Evolutionary conservation across 2,888 invertebrate genomes (phyloP).

Genomic region (Sthenelais limicola): DNA sequence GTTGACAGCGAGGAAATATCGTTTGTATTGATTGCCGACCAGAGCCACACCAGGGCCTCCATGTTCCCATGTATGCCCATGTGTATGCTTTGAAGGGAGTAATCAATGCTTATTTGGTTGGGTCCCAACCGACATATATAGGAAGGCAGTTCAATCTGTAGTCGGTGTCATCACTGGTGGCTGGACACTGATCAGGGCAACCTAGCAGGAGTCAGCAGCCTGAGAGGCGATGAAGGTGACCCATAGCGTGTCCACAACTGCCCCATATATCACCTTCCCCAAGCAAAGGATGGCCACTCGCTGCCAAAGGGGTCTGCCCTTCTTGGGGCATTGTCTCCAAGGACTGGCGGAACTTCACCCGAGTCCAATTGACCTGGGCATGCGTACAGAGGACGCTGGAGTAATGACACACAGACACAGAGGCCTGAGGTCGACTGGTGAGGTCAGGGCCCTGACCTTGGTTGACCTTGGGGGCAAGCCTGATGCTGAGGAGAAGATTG

Average conservation of each 20-base stretch:
- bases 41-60: background rate
- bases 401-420: constrained; percentile 36
- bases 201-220: constrained; percentile 17
- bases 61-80: too few relatives aligned
- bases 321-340: constrained; percentile 31
- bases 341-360: constrained; percentile 27
- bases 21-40: constrained; percentile 30
- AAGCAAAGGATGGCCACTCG: constrained; percentile 1
- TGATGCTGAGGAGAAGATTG: constrained; percentile 35
- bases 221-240: constrained; percentile 13
- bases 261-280: constrained; percentile 22
- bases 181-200: background rate
- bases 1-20: constrained; percentile 37
- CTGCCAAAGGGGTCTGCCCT: background rate
- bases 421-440: constrained; percentile 1
- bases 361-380: constrained; percentile 21
- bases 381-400: constrained; percentile 17
- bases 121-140: background rate
- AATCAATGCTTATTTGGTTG: constrained; percentile 35
- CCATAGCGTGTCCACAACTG: constrained; percentile 34
- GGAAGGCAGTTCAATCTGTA: constrained; percentile 3
- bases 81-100: background rate
- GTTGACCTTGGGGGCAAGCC: constrained; percentile 11
- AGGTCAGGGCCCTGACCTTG: constrained; percentile 28
- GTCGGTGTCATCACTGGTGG: constrained; percentile 19